Base-by-base conservation (phyloP, 2,888 invertebrate species). In the Oxycera nigricornis region DNA sequence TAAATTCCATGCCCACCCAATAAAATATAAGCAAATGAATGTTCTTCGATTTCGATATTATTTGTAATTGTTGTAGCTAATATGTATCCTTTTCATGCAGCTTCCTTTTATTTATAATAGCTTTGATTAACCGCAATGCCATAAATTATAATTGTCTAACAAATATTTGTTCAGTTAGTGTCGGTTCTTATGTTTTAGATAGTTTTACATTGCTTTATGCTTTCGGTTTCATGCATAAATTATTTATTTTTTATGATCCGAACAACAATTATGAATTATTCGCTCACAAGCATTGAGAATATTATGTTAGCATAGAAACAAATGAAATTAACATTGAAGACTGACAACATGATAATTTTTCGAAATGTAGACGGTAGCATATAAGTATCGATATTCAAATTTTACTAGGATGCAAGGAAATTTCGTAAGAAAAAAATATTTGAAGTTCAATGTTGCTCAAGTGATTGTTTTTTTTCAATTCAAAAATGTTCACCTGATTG, bases 101-200 rank as follows among this genome's bases (percentile, higher is more conserved):
- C 61, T 31, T 30, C n/a, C 61, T 61, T 61, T 31, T 61, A 61
- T 61, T 61, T 61, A 61, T 61, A 61, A 61, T 31, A 4, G 61
- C 11, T 61, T 26, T 57, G 55, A 59, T 59, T 17, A 17, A 55
- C 9, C 52, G 24, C 7, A 55, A 22, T 55, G 24, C 24, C 52
- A 55, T 22, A 55, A 22, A 55, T 55, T n/a, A n/a, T n/a, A n/a
- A n/a, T n/a, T n/a, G n/a, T n/a, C n/a, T n/a, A n/a, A n/a, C n/a
- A n/a, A n/a, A n/a, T n/a, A n/a, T n/a, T n/a, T n/a, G n/a, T n/a
- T n/a, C n/a, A n/a, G 52, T 22, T 22, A 24, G 4, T 20, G 24
- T n/a, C 24, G 24, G 52, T 55, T 20, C 24, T 20, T 55, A 55
- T 24, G 52, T 55, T 55, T 20, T 55, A 55, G 24, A 4, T 55